Base-by-base conservation (phyloP, 1,140 invertebrate species). In the Leptinotarsa texana region DNA sequence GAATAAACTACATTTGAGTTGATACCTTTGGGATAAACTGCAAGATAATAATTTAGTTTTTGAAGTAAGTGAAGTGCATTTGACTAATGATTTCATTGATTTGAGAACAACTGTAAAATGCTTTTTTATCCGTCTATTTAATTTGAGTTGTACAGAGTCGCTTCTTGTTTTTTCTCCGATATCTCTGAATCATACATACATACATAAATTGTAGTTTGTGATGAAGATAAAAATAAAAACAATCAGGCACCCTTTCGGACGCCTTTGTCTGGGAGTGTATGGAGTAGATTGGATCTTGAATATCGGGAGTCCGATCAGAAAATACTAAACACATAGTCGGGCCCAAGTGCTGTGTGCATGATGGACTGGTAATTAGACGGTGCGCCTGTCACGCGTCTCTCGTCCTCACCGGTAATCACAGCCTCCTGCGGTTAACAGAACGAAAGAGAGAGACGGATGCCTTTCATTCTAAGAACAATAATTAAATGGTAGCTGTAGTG, bases 311-410 rank as follows among this genome's bases (percentile, higher is more conserved):
- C 18, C 73, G 73, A 74, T 74, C 73, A 74, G 73, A 68, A 67
- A 74, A 57, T 67, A 70, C 61, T 74, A 74, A 74, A 74, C 73
- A 74, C 68, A 74, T 74, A 70, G 65, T 27, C 57, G n/a, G 18
- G 27, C 73, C 22, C 17, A 15, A 57, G 51, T 57, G 51, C 51
- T 57, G 51, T 57, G 49, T 62, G 57, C 61, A 74, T 74, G 73
- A 74, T 74, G 73, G 73, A 74, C 73, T 74, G 73, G 72, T 76
- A 76, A 76, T 76, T 76, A 76, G 75, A 76, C 66, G 75, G 72
- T 76, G 72, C 49, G 72, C 75, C 49, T 76, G 72, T 76, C 75
- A 76, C 75, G 75, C 75, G 74, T 73, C 72, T 63, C 21, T 57
- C 49, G 63, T 33, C 72, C 57, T n/a, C 69, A 42, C 33, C 3